Percentiles rank a stretch among this genome's conserved stretches.
phyloP scores from a whole-genome alignment of 2,113 vertebrate species.

The Campylomormyrus numenius region DNA sequence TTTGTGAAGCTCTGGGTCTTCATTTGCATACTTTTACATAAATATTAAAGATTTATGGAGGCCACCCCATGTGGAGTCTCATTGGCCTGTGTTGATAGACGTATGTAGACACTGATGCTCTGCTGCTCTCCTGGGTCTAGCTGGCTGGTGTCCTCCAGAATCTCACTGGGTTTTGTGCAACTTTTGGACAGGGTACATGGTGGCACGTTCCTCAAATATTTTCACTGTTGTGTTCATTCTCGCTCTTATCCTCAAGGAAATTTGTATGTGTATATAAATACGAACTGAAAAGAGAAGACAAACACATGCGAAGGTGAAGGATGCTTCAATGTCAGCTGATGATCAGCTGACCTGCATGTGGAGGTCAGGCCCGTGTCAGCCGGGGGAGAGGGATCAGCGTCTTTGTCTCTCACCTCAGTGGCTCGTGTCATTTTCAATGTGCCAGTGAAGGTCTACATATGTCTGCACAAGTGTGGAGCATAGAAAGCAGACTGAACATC shows the following conservation, averaged over 20 bases:
- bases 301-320: not conserved
- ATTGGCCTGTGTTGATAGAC: not conserved
- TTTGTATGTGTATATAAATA: not conserved
- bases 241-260: not conserved
- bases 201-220: not conserved
- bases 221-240: not conserved
- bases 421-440: not conserved
- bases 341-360: not conserved
- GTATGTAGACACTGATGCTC: not conserved
- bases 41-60: constrained; percentile 1
- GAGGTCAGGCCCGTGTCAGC: not conserved
- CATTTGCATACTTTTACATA: not conserved
- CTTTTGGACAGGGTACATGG: not conserved
- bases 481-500: not conserved
- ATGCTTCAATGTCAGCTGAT: not conserved
- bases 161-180: not conserved
- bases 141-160: not conserved
- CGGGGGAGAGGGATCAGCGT: not conserved
- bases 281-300: not conserved
- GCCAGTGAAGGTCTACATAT: not conserved
- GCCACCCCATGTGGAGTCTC: not conserved
- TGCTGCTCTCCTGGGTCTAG: not conserved
- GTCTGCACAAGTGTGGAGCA: not conserved
- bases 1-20: not conserved
- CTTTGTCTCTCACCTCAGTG: not conserved